phyloP scores from a whole-genome alignment of 23 tunicate species.

The Halocynthia roretzi region DNA sequence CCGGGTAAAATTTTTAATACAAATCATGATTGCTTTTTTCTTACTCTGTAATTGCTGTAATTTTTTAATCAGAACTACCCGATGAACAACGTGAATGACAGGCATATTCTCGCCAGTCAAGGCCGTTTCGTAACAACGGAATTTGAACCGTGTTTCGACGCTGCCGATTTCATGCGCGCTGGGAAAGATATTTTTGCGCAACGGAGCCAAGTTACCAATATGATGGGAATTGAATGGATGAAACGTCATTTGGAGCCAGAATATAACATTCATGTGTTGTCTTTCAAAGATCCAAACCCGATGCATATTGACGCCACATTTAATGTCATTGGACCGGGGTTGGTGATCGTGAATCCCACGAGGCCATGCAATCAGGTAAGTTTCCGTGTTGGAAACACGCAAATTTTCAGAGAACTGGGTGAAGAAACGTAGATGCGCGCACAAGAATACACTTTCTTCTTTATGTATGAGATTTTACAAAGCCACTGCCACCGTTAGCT shows the following conservation, averaged over 20 bases:
- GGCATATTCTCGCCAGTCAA: slow-evolving; percentile 47
- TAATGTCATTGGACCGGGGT: slow-evolving; percentile 88
- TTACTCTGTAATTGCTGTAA: no score
- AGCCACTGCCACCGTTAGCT: no score
- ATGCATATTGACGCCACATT: slow-evolving; percentile 99
- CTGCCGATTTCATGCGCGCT: slow-evolving; percentile 93
- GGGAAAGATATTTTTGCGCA: slow-evolving; percentile 92
- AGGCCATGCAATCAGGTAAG: slow-evolving; percentile 78
- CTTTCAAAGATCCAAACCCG: slow-evolving; percentile 90
- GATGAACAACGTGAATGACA: slow-evolving; percentile 50
- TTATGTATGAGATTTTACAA: neutral
- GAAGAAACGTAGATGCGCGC: neutral
- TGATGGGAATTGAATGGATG: slow-evolving; percentile 89
- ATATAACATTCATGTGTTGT: slow-evolving; percentile 52
- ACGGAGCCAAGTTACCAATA: slow-evolving; percentile 91
- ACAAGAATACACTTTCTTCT: neutral
- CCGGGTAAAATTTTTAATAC: no score
- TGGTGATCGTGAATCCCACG: slow-evolving; percentile 76
- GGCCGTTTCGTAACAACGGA: slow-evolving; percentile 89
- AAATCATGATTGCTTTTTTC: no score
- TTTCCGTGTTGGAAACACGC: neutral
- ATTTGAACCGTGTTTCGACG: slow-evolving; percentile 93
- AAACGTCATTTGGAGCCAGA: slow-evolving; percentile 74
- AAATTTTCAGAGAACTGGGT: neutral
- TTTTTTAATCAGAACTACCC: slow-evolving; percentile 40